Evolutionary conservation across 2,888 invertebrate genomes (phyloP).

Genomic region (Colostygia pectinataria): DNA sequence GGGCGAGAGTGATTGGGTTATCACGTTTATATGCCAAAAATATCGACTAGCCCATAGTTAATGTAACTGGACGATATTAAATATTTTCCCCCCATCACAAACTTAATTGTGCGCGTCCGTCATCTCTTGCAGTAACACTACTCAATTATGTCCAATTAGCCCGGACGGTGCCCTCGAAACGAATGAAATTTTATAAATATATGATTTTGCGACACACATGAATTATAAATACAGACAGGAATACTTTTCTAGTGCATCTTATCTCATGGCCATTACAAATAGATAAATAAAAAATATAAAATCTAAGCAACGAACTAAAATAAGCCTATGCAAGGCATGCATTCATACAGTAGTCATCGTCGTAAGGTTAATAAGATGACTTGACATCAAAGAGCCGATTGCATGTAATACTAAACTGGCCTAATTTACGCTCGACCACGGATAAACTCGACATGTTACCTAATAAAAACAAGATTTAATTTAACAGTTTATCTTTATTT

Average conservation of each 20-base stretch:
- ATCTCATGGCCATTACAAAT: background rate
- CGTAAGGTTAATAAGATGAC: constrained; percentile 21
- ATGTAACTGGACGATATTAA: too few species aligned
- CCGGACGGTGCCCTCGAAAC: background rate
- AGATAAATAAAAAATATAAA: background rate
- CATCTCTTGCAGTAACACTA: background rate
- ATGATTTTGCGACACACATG: background rate
- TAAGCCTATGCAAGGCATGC: constrained; percentile 5
- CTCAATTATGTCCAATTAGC: constrained; percentile 2
- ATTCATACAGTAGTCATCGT: constrained; percentile 12
- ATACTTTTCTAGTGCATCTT: background rate
- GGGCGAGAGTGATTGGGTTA: too few species aligned
- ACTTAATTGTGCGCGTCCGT: background rate
- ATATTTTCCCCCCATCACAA: background rate
- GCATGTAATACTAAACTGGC: constrained; percentile 15
- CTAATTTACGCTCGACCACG: constrained; percentile 8
- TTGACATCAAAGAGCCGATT: constrained; percentile 14
- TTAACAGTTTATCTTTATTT: too few species aligned
- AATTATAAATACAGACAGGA: background rate
- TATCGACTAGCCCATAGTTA: too few species aligned
- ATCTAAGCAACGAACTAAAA: constrained; percentile 5
- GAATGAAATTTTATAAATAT: background rate
- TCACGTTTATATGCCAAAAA: too few species aligned
- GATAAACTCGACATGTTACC: background rate
- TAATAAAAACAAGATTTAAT: background rate